Base-by-base conservation (phyloP, 2,888 invertebrate genomes). In the Leucania comma region DNA sequence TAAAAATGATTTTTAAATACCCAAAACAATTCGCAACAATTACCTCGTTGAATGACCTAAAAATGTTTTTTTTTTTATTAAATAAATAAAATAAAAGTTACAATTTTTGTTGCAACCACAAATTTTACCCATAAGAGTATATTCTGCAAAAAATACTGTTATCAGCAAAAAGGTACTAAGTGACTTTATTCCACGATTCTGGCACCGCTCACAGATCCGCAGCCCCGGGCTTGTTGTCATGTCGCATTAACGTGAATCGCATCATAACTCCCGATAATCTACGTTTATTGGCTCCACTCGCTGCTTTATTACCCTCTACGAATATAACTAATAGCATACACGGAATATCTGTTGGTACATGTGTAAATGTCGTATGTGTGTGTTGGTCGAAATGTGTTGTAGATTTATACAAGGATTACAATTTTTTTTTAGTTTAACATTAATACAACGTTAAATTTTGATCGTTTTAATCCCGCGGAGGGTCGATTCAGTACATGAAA, bases 251-350 rank as follows among this genome's bases (percentile, higher is more conserved):
- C 93, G 92, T 86, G 92, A 93, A 93, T 94, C 94, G 94, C 95
- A 93, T 95, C 95, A 94, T 95, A 95, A 95, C 95, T 95, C 93
- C 93, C 93, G 92, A 94, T 95, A 95, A 95, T 95, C 94, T 95
- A 95, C 94, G 94, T 95, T 95, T 95, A 95, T 95, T 95, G 94
- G 95, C 93, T 92, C 90, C 90, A 88, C 87, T 91, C 91, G 86
- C 88, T 91, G 92, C 90, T 93, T 94, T 91, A 90, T 90, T 89
- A 87, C 89, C 85, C 87, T 87, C 87, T 87, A 87, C 86, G 87
- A 86, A 90, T 88, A 88, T 88, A 83, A 80, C 80, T 84, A 84
- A 81, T 80, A 78, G 64, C 72, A 82, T 80, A 83, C 81, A 84
- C 60, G 74, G 63, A 38, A 58, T 75, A 60, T 70, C 17, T 65